A percentile compares a stretch with the other conserved stretches of the same genome.
Conservation (phyloP, 2,113 vertebrate species). For the Alligator mississippiensis region DNA sequence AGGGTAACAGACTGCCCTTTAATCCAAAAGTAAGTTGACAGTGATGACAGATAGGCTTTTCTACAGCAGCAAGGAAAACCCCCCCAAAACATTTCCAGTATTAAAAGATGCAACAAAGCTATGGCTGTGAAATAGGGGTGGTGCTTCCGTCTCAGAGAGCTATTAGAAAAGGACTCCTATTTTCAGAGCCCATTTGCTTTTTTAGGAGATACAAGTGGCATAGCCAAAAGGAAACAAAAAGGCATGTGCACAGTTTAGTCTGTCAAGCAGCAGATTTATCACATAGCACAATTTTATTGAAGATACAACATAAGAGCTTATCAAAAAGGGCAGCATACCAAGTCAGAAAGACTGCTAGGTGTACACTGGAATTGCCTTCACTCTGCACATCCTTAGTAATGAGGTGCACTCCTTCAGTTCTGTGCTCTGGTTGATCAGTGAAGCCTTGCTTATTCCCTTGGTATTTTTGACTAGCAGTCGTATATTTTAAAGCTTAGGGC, state of each 20-base stretch:
- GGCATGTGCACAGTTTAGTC: neutral
- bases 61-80: neutral
- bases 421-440: neutral
- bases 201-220: neutral
- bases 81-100: neutral
- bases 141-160: neutral
- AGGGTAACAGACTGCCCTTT: neutral
- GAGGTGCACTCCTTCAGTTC: fast-evolving
- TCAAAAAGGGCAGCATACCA: neutral
- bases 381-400: neutral
- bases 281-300: fast-evolving
- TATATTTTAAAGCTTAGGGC: neutral
- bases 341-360: too few species aligned
- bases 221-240: neutral
- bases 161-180: neutral
- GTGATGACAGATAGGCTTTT: neutral
- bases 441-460: neutral
- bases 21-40: neutral
- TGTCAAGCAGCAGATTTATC: neutral
- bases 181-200: neutral
- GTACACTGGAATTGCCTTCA: fast-evolving
- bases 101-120: neutral
- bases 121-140: neutral
- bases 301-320: neutral
- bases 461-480: fast-evolving